Conservation (phyloP, 1,140 invertebrate genomes). For the Triops longicaudatus region DNA sequence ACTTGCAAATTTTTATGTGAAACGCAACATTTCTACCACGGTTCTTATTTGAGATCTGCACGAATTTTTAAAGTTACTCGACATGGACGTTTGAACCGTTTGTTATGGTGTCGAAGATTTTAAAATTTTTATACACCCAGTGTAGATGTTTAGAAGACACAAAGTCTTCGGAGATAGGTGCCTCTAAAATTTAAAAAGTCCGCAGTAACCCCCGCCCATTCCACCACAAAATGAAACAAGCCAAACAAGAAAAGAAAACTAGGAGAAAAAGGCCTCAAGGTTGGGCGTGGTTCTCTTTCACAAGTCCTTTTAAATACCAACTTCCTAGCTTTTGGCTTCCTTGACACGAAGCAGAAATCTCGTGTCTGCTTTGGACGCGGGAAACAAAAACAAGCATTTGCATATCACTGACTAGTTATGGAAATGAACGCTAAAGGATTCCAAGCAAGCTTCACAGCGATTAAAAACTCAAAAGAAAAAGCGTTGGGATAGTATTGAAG, state of each 20-base stretch:
- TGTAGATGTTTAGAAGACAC: too few relatives aligned
- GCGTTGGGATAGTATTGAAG: too few relatives aligned
- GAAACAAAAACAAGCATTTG: neutral
- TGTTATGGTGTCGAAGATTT: too few relatives aligned
- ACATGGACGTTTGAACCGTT: too few relatives aligned
- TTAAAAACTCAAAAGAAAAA: too few relatives aligned
- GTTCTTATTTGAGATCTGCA: too few relatives aligned
- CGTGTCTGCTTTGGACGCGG: neutral
- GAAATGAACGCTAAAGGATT: neutral
- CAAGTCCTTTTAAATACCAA: slow-evolving; percentile 13
- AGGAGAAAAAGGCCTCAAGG: neutral
- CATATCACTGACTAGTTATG: slow-evolving; percentile 7
- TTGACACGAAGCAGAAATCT: neutral
- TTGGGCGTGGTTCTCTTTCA: neutral
- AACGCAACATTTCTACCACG: too few relatives aligned
- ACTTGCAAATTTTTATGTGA: too few relatives aligned
- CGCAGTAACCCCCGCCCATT: neutral
- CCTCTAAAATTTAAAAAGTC: too few relatives aligned
- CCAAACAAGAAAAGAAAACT: neutral
- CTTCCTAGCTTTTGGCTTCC: slow-evolving; percentile 3
- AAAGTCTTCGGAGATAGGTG: too few relatives aligned
- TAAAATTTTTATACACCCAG: too few relatives aligned
- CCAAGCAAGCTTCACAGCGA: neutral
- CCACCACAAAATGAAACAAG: neutral
- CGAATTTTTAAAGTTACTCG: too few relatives aligned